Percentiles rank a stretch among this genome's conserved stretches.
Evolutionary conservation across 1,140 invertebrate species (phyloP).

Genomic region (Calephelis nemesis): DNA sequence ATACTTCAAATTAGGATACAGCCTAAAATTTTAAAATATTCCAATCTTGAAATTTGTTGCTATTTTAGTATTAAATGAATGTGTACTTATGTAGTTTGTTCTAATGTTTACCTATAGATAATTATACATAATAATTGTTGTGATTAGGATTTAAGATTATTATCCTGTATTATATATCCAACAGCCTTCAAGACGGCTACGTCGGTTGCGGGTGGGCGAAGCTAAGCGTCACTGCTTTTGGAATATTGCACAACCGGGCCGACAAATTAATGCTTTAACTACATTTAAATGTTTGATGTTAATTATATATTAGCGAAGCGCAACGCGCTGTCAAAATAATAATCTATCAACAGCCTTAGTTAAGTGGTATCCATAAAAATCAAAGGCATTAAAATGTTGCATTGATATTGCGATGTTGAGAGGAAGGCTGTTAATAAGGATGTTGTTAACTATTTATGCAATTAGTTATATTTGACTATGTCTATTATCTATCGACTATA

Average conservation of each 20-base stretch:
- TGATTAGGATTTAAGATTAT: slow-evolving; percentile 59
- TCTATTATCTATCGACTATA: slow-evolving; percentile 68
- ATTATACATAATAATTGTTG: slow-evolving; percentile 57
- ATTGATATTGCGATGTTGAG: slow-evolving; percentile 37
- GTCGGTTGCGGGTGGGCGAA: slow-evolving; percentile 47
- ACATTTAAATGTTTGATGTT: slow-evolving; percentile 73
- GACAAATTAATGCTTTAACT: slow-evolving; percentile 75
- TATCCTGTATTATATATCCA: slow-evolving; percentile 52
- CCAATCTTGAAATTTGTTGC: slow-evolving; percentile 4
- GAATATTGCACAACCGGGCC: slow-evolving; percentile 44
- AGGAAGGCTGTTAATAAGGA: slow-evolving; percentile 63
- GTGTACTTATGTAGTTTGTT: slow-evolving; percentile 33
- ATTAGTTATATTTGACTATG: slow-evolving; percentile 65
- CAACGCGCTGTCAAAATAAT: slow-evolving; percentile 29
- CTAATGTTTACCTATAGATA: slow-evolving; percentile 42
- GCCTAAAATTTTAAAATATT: slow-evolving; percentile 4
- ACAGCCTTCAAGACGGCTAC: slow-evolving; percentile 73
- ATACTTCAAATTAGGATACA: background rate
- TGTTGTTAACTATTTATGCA: slow-evolving; percentile 73
- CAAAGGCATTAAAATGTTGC: slow-evolving; percentile 18
- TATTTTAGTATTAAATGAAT: slow-evolving; percentile 23
- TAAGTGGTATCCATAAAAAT: slow-evolving; percentile 18
- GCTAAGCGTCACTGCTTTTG: slow-evolving; percentile 25
- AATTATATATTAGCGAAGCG: slow-evolving; percentile 61
- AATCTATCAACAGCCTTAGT: slow-evolving; percentile 22